phyloP scores from a whole-genome alignment of 2,888 invertebrate species.

The Andricus quercusramuli region DNA sequence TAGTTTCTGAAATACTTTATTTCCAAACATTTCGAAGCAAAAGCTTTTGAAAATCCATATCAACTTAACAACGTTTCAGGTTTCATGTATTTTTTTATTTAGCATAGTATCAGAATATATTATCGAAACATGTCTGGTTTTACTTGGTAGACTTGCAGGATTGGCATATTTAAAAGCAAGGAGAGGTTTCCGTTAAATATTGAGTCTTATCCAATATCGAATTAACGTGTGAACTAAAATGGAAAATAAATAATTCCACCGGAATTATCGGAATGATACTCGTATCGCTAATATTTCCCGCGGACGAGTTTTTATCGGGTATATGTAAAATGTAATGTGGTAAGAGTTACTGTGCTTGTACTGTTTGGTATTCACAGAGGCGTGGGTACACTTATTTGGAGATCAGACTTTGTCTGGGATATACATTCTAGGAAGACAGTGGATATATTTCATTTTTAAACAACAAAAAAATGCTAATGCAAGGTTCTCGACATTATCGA shows the following conservation, averaged over 20 bases:
- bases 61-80: background rate
- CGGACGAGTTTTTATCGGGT: background rate
- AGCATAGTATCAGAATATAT: constrained; percentile 1
- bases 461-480: constrained; percentile 79
- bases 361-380: constrained; percentile 76
- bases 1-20: too few species aligned
- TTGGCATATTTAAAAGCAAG: constrained; percentile 10
- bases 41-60: background rate
- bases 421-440: constrained; percentile 66
- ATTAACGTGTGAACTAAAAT: background rate
- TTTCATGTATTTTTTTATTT: background rate
- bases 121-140: background rate
- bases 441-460: constrained; percentile 79
- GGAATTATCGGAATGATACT: constrained; percentile 1
- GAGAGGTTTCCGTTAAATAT: background rate
- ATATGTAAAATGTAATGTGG: constrained; percentile 22
- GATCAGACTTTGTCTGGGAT: constrained; percentile 73
- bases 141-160: background rate
- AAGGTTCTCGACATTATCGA: constrained; percentile 69
- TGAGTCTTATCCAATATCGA: constrained; percentile 8
- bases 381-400: constrained; percentile 77
- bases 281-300: background rate
- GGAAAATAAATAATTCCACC: constrained; percentile 21
- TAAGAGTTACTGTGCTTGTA: constrained; percentile 58
- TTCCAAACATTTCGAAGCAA: background rate